Conservation (phyloP, 30 jellyfish, hydroid and myxozoan genomes). For the Rhopilema esculentum region DNA sequence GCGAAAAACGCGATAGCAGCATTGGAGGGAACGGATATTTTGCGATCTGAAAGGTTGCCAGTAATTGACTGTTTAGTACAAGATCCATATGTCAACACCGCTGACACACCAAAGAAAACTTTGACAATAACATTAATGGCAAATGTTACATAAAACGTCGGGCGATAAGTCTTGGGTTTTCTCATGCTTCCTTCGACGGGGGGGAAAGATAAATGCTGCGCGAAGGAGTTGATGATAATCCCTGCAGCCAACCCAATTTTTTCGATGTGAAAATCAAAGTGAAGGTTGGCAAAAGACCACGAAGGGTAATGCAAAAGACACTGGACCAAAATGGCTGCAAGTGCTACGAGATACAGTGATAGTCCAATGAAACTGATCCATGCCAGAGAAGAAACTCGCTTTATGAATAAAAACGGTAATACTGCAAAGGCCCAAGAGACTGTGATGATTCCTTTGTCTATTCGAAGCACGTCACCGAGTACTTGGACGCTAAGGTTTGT, state of each 20-base stretch:
- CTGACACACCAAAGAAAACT: constrained; percentile 66
- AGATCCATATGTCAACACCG: constrained; percentile 65
- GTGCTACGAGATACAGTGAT: constrained; percentile 48
- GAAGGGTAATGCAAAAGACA: constrained; percentile 1
- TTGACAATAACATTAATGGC: constrained; percentile 45
- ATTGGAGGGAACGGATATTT: constrained; percentile 39
- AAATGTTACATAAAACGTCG: constrained; percentile 46
- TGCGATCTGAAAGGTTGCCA: constrained; percentile 34
- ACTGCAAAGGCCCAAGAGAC: constrained; percentile 73
- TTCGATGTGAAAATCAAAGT: constrained; percentile 31
- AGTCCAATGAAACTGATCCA: constrained; percentile 86
- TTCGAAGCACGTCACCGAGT: background rate
- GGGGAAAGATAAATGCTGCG: constrained; percentile 83
- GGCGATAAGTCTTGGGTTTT: constrained; percentile 46
- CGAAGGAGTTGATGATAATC: constrained; percentile 71
- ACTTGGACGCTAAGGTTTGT: constrained; percentile 55
- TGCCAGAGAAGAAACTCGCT: constrained; percentile 77
- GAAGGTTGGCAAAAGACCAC: constrained; percentile 58
- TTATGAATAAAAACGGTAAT: constrained; percentile 73
- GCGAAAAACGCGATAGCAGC: constrained; percentile 73
- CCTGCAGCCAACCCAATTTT: constrained; percentile 77
- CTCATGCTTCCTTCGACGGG: constrained; percentile 87
- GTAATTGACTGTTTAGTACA: constrained; percentile 58
- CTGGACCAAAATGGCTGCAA: constrained; percentile 49
- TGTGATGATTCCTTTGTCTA: constrained; percentile 37